phyloP scores from a whole-genome alignment of 2,888 invertebrate species.

The Brachyptera risi region DNA sequence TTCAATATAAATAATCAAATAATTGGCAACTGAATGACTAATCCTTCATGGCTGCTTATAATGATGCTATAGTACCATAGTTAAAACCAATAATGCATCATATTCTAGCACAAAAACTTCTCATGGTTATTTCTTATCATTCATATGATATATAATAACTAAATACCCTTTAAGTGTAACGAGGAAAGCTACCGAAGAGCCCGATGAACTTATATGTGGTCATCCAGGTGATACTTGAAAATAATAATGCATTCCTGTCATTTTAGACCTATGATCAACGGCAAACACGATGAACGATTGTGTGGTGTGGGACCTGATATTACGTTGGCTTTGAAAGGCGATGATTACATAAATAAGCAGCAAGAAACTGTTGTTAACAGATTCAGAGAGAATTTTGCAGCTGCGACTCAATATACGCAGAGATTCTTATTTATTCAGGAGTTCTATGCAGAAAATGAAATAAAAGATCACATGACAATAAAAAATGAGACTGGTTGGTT shows the following conservation, averaged over 20 bases:
- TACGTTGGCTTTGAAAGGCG: conserved; percentile 63
- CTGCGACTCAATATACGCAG: conserved; percentile 58
- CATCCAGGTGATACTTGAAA: no score
- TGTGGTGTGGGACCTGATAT: conserved; percentile 71
- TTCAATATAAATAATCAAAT: no score
- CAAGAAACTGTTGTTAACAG: conserved; percentile 55
- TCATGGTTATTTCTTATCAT: no score
- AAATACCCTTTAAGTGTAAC: no score
- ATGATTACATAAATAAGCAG: conserved; percentile 53
- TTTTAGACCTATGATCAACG: conserved; percentile 74
- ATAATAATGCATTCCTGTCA: conserved; percentile 1
- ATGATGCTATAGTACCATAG: no score
- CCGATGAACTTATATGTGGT: no score
- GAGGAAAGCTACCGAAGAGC: no score
- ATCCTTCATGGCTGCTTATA: no score
- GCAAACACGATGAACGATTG: conserved; percentile 71
- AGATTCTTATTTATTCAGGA: conserved; percentile 62
- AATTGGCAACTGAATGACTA: no score
- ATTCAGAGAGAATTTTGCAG: conserved; percentile 58
- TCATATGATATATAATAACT: no score
- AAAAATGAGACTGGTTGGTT: conserved; percentile 54
- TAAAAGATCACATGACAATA: conserved; percentile 59
- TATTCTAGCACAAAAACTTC: no score
- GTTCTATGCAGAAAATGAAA: conserved; percentile 66
- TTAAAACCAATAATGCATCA: no score